Base-by-base conservation (phyloP, 2,888 invertebrate species). In the Embidobia sp. region DNA sequence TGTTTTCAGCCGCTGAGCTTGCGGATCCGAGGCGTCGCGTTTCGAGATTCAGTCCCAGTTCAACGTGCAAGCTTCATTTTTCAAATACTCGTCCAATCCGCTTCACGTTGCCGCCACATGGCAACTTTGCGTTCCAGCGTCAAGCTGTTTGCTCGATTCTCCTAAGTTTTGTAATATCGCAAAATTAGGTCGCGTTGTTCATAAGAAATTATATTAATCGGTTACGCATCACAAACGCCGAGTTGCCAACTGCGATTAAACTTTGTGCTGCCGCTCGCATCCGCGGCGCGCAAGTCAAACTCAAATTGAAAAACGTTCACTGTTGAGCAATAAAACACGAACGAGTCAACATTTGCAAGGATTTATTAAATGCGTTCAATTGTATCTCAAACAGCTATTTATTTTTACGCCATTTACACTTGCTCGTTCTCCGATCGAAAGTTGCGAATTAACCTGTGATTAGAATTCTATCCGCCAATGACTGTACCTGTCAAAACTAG, bases 101-200 rank as follows among this genome's bases (percentile, higher is more conserved):
- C 35, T 31, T 44, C 19, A 26, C 18, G 18, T 37, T 66, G 1
- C 53, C 53, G 35, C 35, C 66, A 66, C 64, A 51, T 64, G 64
- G 51, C 44, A 29, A 16, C 15, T 15, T 13, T 57, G 35, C 13
- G 16, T 13, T 26, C 11, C 11, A 7, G 10, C 15, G 7, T 42
- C 15, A 1, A 26, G 15, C 11, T 48, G 10, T 61, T 37, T 27
- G 26, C 19, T 8, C 49, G 37, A n/a, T 31, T 66, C 18, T 33
- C 48, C 22, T 40, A 53, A 51, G 64, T 64, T 64, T 51, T 64
- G 49, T 26, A 66, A 66, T 48, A 48, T 15, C 48, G 37, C 18
- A 10, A 46, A 55, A 44, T 35, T 66, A 22, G 19, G 13, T 35
- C 16, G 33, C 51, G 10, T 13, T 26, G 19, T 46, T 53, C 31